Evolutionary conservation across 2,797 vertebrate species (phyloP), one percentile per base, ranked within the genome.

Genomic region (Onychomys leucogaster): DNA sequence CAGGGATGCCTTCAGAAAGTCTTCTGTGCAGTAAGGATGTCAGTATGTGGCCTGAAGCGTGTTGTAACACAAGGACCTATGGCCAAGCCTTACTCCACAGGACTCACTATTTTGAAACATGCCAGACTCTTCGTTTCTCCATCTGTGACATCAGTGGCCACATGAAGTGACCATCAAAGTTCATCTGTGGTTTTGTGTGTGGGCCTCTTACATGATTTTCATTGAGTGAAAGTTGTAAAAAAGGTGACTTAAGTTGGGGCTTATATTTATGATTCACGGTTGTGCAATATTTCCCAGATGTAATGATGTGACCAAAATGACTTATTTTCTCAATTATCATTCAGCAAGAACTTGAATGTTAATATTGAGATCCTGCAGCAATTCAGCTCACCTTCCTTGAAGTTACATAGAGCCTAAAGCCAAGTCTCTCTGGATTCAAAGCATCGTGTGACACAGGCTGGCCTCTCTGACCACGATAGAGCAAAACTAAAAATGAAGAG

Each of bases 151-250:
- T 7, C 93, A 87, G 9, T 19, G 34, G 14, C 10, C 84, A 76
- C 46, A 41, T 91, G 80, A 71, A 78, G 63, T 90, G 61, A 94
- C 77, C 81, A 90, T 77, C 17, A 41, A 78, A 78, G 8, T 0
- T 23, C 69, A 23, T 59, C 37, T 90, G 95, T 83, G 83, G 63
- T 46, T 91, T 43, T 89, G 43, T 77, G 10, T 57, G 43, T 11
- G 4, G 10, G 21, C 43, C n/a, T 76, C 41, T 57, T 78, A 84
- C 0, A 0, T 91, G 89, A 91, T 61, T 94, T 92, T 83, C 75
- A 91, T 52, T 94, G 89, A 96, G 41, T 83, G 69, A 95, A 96
- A 61, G 16, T 96, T 93, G 55, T 95, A 94, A 96, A 94, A 93
- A 75, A 75, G 27, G 95, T 95, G 55, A 86, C 63, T 90, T 90